Evolutionary conservation across 2,113 vertebrate genomes (phyloP).

Genomic region (Grantiella picta): DNA sequence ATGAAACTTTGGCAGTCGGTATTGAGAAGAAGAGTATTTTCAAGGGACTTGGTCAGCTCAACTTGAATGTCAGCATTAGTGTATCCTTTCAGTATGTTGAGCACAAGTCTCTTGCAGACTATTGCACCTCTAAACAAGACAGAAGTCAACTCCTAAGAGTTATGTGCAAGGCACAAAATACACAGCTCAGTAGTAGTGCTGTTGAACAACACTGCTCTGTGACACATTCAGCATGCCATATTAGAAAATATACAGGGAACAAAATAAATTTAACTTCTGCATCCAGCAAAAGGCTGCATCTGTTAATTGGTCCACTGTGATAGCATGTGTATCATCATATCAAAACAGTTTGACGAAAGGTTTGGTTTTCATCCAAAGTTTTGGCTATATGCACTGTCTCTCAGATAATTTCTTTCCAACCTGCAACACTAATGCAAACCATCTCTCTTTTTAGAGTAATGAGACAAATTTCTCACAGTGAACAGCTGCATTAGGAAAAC

Average conservation of each 20-base stretch:
- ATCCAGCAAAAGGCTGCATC: neutral
- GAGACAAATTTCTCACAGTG: neutral
- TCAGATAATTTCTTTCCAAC: neutral
- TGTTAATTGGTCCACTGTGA: neutral
- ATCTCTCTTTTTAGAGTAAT: neutral
- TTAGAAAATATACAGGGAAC: neutral
- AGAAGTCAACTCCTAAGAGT: neutral
- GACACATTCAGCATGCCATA: neutral
- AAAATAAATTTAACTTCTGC: neutral
- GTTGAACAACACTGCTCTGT: neutral
- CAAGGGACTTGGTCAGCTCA: neutral
- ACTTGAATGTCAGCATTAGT: neutral
- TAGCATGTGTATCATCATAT: fast-evolving
- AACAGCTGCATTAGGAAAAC: neutral
- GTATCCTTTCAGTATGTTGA: neutral
- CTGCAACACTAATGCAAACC: neutral
- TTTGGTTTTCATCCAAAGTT: neutral
- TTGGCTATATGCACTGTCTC: neutral
- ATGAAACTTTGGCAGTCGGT: neutral
- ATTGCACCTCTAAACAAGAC: neutral
- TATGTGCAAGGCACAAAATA: neutral
- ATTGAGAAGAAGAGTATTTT: neutral
- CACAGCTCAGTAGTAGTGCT: neutral
- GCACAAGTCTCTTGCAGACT: neutral
- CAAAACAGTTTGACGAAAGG: neutral